Evolutionary conservation across 2,888 invertebrate species (phyloP), one percentile per base, ranked within the genome.

Genomic region (Volucella bombylans): DNA sequence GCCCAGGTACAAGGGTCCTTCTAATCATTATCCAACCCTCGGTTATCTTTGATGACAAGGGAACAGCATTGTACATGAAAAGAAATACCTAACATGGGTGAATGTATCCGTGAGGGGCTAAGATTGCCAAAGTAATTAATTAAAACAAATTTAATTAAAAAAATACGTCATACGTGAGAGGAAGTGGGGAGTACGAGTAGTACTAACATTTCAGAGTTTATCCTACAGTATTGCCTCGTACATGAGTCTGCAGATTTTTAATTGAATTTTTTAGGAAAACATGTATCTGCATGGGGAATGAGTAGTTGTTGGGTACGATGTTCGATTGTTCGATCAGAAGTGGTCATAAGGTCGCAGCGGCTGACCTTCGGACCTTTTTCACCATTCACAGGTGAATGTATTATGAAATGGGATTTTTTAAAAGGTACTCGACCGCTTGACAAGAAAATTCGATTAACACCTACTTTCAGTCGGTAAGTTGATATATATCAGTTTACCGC

Each of bases 1-100:
- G 73, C 47, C 73, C 31, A 73, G 64, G 62, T 64, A 45, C 45
- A 38, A 73, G 47, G 39, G 64, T 73, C 54, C 54, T 55, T 62
- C 54, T 47, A 55, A 41, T 54, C 43, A 54, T 55, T 54, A 73
- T 64, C 39, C 11, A 18, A 9, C 59, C 3, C 50, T 61, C 62
- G 31, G 52, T 14, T 54, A 54, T 39, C 62, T 62, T 15, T 47
- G 52, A 54, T 72, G 18, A 31, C 10, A 73, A 18, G 23, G 8
- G n/a, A 12, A 10, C 4, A n/a, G 11, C 12, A 45, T 0, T 4
- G 31, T 31, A 31, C 6, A n/a, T 45, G 45, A 47, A 47, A 43
- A 45, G 45, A 55, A 39, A 55, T 38, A 4, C 41, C 31, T 15
- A 45, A 64, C 64, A 73, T 64, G 73, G 54, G 54, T 73, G 45